Base-by-base conservation (phyloP, 2,797 vertebrate species). In the Otolemur crassicaudatus region DNA sequence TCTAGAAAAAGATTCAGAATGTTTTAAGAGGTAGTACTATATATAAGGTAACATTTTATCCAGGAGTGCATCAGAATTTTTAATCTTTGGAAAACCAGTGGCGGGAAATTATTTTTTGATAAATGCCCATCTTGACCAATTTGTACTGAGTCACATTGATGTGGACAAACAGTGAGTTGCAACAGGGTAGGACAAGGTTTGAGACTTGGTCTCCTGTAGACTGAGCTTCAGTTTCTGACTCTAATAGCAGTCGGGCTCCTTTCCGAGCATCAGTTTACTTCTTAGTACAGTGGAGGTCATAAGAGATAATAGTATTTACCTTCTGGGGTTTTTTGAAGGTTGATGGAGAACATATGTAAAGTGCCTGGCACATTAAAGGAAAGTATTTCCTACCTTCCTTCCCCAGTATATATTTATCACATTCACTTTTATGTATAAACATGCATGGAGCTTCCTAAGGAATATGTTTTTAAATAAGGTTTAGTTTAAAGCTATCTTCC, bases 391-490 rank as follows among this genome's bases (percentile, higher is more conserved):
- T 69, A 17, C 13, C 5, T 60, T 90, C 3, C 8, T 67, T 40
- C 27, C 53, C 93, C 13, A 61, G 61, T 85, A 91, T 91, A 49
- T 65, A 70, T 85, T 92, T 85, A 40, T 82, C 37, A 58, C 27
- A 53, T 73, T 61, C 34, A 69, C 49, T 46, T 69, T 10, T 76
- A 63, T 70, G 70, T 34, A 46, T 87, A 84, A 70, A 34, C 81
- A 90, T 67, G 9, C 40, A 34, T 31, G 4, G 49, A n/a, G 72
- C 25, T 90, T 80, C 61, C 3, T 34, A 58, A 79, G 63, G 37
- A 91, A 22, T 61, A 65, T 49, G 40, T 37, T 75, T 94, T 91
- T 49, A 82, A 89, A 86, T 46, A 56, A 12, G 29, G 16, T n/a
- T 83, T 75, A 14, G 4, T 82, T 85, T 56, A 69, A 86, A 60